A percentile compares a stretch with the other conserved stretches of the same genome.
These are phyloP conservation scores for Shinisaurus crocodilurus DNA, from an alignment of 2,113 vertebrate genomes.

Conservation along the genomic window DNA sequence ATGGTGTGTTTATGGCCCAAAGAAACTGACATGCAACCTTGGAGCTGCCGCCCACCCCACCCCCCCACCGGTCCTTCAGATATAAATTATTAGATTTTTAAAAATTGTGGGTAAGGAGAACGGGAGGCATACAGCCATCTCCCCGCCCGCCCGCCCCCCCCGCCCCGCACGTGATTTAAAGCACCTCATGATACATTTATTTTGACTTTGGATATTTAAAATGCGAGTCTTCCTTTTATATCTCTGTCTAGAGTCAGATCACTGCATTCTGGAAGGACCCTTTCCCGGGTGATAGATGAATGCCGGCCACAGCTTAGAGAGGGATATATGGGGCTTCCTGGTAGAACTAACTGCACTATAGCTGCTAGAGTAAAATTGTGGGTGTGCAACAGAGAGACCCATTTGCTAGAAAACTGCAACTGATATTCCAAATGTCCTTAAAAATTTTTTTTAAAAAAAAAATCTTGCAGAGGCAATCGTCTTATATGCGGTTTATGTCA, in stretches of 20 bases:
- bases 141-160: not conserved
- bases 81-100: slow-evolving; percentile 49
- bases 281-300: too few species aligned
- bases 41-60: slow-evolving; percentile 18
- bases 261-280: not conserved
- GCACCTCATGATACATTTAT: not conserved
- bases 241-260: too few species aligned
- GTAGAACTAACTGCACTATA: not conserved
- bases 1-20: slow-evolving; percentile 53
- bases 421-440: not conserved
- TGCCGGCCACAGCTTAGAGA: not conserved
- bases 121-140: not conserved
- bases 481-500: not conserved
- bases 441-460: not conserved
- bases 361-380: not conserved
- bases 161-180: not conserved
- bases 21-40: slow-evolving; percentile 48
- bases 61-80: slow-evolving; percentile 37
- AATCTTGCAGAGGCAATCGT: not conserved
- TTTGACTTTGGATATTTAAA: not conserved
- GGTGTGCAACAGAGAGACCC: not conserved
- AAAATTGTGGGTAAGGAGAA: not conserved
- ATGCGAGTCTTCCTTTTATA: not conserved
- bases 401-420: not conserved
- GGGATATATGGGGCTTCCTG: not conserved